phyloP scores from a whole-genome alignment of 1,140 invertebrate genomes.

The Cydia strobilella region DNA sequence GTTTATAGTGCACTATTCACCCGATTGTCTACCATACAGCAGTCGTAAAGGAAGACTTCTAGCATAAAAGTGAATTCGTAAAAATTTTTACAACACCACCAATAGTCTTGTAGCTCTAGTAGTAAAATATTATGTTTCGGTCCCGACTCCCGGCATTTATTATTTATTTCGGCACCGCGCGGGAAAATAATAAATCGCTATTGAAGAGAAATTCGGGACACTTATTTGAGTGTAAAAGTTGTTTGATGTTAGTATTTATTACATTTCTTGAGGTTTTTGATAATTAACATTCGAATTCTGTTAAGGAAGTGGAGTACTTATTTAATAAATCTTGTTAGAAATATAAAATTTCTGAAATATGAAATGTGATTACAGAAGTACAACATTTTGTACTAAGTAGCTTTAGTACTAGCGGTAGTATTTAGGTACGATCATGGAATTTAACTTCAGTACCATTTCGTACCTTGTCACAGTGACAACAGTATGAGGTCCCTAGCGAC shows the following conservation, averaged over 20 bases:
- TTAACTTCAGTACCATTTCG: too few species aligned
- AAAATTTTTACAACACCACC: constrained; percentile 18
- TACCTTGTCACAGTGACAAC: too few species aligned
- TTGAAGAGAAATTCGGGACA: constrained; percentile 1
- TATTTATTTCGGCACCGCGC: not conserved
- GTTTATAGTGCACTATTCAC: constrained; percentile 19
- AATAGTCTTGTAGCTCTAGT: too few species aligned
- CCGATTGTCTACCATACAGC: not conserved
- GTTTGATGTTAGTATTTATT: constrained; percentile 17
- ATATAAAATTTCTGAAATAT: not conserved
- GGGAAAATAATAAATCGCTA: constrained; percentile 22
- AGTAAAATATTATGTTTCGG: constrained; percentile 27
- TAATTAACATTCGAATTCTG: not conserved
- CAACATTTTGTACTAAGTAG: too few species aligned
- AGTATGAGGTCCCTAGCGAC: too few species aligned
- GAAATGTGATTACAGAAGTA: not conserved
- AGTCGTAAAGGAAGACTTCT: constrained; percentile 4
- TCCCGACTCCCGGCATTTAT: not conserved
- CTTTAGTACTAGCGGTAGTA: too few species aligned
- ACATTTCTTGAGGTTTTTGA: constrained; percentile 6
- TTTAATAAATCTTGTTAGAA: not conserved
- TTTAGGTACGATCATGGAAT: too few species aligned
- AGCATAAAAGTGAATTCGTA: constrained; percentile 18
- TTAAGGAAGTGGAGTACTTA: not conserved
- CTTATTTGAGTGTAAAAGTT: not conserved